Percentiles rank a stretch among this genome's conserved stretches.
These are phyloP conservation scores for Ceratotherium simum DNA, from an alignment of 2,113 vertebrate genomes.

Conservation along the genomic window DNA sequence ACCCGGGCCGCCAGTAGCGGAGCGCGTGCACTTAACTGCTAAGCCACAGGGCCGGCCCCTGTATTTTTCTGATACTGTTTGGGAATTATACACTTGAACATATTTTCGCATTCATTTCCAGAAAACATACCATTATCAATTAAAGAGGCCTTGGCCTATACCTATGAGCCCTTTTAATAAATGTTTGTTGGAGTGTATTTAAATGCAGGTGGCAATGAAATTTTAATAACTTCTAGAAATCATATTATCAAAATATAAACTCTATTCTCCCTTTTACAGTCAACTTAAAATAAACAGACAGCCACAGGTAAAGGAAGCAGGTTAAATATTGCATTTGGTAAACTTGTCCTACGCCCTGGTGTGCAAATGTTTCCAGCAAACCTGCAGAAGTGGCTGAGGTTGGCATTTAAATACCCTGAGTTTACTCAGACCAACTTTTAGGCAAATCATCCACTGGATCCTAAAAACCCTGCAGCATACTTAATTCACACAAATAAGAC, in stretches of 20 bases:
- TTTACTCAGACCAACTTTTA: not conserved
- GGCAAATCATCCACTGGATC: not conserved
- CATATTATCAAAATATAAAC: conserved; percentile 16
- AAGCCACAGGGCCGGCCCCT: too few relatives aligned
- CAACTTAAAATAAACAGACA: not conserved
- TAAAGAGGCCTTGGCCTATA: not conserved
- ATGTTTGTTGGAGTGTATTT: not conserved
- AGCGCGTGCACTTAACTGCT: too few relatives aligned
- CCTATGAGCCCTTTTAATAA: not conserved
- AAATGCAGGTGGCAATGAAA: conserved; percentile 44
- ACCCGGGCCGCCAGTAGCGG: too few relatives aligned
- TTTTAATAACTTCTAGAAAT: conserved; percentile 22
- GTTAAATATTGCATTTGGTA: not conserved
- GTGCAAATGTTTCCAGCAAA: not conserved
- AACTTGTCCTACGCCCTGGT: not conserved
- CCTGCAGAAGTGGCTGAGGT: not conserved
- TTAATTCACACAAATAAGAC: conserved; percentile 69
- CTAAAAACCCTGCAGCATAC: not conserved
- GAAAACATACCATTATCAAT: not conserved
- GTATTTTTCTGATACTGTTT: not conserved
- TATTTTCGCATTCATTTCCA: conserved; percentile 50
- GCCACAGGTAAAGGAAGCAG: not conserved
- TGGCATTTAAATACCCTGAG: not conserved
- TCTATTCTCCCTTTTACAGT: not conserved
- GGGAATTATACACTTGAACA: not conserved